phyloP scores from a whole-genome alignment of 2,113 vertebrate species.

The Mirounga angustirostris region DNA sequence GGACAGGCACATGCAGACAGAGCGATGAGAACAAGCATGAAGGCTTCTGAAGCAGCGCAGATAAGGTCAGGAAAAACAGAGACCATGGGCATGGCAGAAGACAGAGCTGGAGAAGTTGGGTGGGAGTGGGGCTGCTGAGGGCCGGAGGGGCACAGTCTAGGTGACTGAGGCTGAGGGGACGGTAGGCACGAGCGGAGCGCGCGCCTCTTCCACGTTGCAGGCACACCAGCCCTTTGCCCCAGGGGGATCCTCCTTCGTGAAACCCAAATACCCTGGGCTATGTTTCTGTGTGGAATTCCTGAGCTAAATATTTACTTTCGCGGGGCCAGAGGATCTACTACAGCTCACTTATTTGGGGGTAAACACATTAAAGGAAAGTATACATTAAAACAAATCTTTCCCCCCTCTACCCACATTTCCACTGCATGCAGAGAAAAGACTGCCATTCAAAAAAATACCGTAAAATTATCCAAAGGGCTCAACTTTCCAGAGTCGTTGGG shows the following conservation, averaged over 20 bases:
- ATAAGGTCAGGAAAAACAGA: not conserved
- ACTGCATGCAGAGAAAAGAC: constrained; percentile 22
- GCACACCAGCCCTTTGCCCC: not conserved
- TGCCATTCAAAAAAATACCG: constrained; percentile 45
- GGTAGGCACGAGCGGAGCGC: rapidly evolving
- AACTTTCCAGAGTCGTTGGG: constrained; percentile 49
- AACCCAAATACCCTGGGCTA: constrained; percentile 43
- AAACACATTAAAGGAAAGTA: constrained; percentile 73
- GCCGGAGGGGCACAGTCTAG: rapidly evolving
- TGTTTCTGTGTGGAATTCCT: constrained; percentile 54
- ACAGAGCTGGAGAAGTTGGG: not conserved
- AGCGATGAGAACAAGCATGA: not conserved
- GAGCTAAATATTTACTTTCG: constrained; percentile 79
- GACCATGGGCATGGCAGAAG: not conserved
- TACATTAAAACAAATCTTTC: constrained; percentile 68
- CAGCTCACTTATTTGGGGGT: constrained; percentile 73
- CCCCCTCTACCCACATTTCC: not conserved
- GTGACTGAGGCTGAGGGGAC: rapidly evolving
- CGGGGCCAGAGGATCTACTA: constrained; percentile 62
- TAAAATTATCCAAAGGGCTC: constrained; percentile 48
- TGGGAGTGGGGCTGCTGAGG: not conserved
- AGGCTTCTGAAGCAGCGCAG: not conserved
- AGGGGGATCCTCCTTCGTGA: not conserved
- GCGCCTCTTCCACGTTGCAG: rapidly evolving
- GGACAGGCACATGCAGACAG: not conserved